phyloP scores from a whole-genome alignment of 1,140 invertebrate species.

The Drosophila erecta region DNA sequence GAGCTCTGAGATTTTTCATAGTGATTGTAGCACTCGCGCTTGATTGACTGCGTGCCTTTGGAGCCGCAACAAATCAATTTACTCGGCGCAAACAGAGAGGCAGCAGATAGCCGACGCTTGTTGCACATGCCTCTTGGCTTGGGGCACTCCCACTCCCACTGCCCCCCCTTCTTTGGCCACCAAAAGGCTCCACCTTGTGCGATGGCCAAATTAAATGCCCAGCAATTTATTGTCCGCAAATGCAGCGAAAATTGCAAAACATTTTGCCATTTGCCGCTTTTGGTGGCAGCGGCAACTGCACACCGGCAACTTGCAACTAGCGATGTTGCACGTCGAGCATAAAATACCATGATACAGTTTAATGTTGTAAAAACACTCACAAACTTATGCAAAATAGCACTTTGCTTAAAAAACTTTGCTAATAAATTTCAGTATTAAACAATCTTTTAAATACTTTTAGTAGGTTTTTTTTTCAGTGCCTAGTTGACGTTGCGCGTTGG shows the following conservation, averaged over 20 bases:
- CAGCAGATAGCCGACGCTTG: conserved; percentile 32
- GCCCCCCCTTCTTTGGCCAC: not conserved
- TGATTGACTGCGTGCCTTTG: conserved; percentile 75
- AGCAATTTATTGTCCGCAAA: conserved; percentile 72
- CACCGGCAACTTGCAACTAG: conserved; percentile 23
- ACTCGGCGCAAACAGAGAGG: conserved; percentile 45
- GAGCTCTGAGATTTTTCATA: conserved; percentile 20
- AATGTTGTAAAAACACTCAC: no score
- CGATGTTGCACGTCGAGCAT: conserved; percentile 2
- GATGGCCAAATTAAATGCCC: conserved; percentile 69
- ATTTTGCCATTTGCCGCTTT: conserved; percentile 60
- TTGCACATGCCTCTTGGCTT: conserved; percentile 16
- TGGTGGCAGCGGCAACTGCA: conserved; percentile 31
- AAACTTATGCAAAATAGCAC: no score
- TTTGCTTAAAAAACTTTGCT: no score
- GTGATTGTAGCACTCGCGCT: conserved; percentile 61
- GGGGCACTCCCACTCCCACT: conserved; percentile 38
- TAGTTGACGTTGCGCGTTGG: conserved; percentile 58
- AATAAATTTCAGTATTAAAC: no score
- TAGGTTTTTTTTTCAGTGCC: conserved; percentile 3
- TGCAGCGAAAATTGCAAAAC: conserved; percentile 73
- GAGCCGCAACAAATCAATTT: conserved; percentile 82
- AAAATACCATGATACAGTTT: not conserved
- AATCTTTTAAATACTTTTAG: no score
- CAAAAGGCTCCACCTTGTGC: conserved; percentile 42